Percentiles rank a stretch among this genome's conserved stretches.
Evolutionary conservation across 2,888 invertebrate genomes (phyloP).

Genomic region (Xylophagus ater): DNA sequence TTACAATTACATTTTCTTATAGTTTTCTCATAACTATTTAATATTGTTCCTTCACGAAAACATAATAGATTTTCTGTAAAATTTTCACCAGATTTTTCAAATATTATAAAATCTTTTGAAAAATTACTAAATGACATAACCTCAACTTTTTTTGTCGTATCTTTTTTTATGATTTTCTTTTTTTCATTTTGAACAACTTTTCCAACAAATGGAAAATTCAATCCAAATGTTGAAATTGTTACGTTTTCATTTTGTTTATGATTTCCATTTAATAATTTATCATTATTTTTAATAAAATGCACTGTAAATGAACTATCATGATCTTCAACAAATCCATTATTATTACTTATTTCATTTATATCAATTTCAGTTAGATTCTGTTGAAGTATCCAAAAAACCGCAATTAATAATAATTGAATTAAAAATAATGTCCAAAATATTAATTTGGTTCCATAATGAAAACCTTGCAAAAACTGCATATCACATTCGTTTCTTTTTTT

Average conservation of each 20-base stretch:
- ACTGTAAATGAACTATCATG: slow-evolving; percentile 4
- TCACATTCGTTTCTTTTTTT: slow-evolving; percentile 12
- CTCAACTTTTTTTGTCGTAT: slow-evolving; percentile 8
- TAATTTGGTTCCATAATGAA: slow-evolving; percentile 24
- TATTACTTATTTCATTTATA: not conserved
- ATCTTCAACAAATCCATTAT: not conserved
- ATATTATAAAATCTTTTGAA: slow-evolving; percentile 14
- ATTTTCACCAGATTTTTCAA: slow-evolving; percentile 12
- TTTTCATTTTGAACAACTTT: slow-evolving; percentile 6
- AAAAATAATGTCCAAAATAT: slow-evolving; percentile 31
- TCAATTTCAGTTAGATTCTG: slow-evolving; percentile 11
- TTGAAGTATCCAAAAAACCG: slow-evolving; percentile 32
- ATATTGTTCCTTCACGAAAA: slow-evolving; percentile 14
- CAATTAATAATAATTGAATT: slow-evolving; percentile 31
- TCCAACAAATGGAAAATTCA: not conserved
- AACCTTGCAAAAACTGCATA: slow-evolving; percentile 16
- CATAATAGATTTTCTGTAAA: slow-evolving; percentile 13
- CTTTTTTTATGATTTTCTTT: not conserved
- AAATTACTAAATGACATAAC: slow-evolving; percentile 14
- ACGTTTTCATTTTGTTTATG: not conserved
- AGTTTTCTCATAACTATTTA: not conserved
- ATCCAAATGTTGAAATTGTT: slow-evolving; percentile 1
- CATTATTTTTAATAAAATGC: slow-evolving; percentile 7
- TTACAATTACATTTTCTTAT: slow-evolving; percentile 43
- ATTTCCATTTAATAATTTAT: too few species aligned